phyloP scores from a whole-genome alignment of 2,113 vertebrate species.

The Vanacampus margaritifer region DNA sequence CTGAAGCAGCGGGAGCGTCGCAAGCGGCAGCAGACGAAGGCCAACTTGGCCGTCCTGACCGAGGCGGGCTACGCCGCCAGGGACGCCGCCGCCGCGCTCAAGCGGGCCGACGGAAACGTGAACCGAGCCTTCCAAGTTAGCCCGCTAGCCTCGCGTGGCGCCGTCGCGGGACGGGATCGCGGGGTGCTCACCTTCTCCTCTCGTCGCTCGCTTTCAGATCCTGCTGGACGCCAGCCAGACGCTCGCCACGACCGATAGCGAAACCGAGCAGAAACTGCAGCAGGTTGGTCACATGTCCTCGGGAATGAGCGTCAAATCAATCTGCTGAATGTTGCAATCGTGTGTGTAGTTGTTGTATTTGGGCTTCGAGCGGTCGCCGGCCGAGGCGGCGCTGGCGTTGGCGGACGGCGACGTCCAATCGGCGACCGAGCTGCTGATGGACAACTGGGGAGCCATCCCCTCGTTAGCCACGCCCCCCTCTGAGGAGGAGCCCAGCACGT shows the following conservation, averaged over 20 bases:
- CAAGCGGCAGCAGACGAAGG: slow-evolving; percentile 72
- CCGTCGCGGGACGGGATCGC: not conserved
- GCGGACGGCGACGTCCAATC: slow-evolving; percentile 79
- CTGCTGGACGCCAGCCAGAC: slow-evolving; percentile 53
- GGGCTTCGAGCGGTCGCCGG: slow-evolving; percentile 75
- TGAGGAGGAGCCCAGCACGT: slow-evolving; percentile 72
- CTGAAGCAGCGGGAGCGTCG: slow-evolving; percentile 78
- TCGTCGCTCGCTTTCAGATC: slow-evolving; percentile 46
- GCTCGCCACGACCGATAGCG: slow-evolving; percentile 14
- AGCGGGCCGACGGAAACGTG: slow-evolving; percentile 74
- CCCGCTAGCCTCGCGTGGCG: not conserved
- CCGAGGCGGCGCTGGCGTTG: slow-evolving; percentile 73
- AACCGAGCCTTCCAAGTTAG: slow-evolving; percentile 78
- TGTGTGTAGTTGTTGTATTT: slow-evolving; percentile 78
- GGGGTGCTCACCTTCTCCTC: not conserved
- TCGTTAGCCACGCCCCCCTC: slow-evolving; percentile 56
- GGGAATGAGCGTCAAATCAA: not conserved
- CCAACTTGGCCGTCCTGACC: slow-evolving; percentile 71
- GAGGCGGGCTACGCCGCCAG: slow-evolving; percentile 80
- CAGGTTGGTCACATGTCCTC: slow-evolving; percentile 50
- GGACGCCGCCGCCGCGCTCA: slow-evolving; percentile 80
- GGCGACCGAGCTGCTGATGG: slow-evolving; percentile 82
- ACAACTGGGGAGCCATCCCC: slow-evolving; percentile 78
- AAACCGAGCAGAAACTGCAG: slow-evolving; percentile 39
- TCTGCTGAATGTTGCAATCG: not conserved